Conservation (phyloP, 1,140 invertebrate species). For the Pararge aegeria region DNA sequence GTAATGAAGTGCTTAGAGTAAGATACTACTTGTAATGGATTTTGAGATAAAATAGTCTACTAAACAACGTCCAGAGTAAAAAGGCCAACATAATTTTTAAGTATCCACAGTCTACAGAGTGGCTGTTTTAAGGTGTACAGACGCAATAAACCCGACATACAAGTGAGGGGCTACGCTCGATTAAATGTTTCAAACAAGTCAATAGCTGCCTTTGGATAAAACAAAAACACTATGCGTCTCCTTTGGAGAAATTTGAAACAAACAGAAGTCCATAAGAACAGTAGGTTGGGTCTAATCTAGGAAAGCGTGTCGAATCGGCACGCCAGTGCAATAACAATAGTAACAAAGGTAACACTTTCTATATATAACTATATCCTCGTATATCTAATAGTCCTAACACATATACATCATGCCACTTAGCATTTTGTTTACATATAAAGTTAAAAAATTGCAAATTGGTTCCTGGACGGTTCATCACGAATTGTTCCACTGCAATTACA, state of each 20-base stretch:
- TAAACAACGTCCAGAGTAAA: too few species aligned
- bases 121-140: too few species aligned
- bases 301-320: constrained; percentile 45
- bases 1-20: too few species aligned
- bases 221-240: constrained; percentile 10
- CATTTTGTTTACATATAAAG: constrained; percentile 36
- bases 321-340: constrained; percentile 39
- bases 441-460: constrained; percentile 27
- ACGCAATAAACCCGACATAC: too few species aligned
- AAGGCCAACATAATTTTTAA: too few species aligned
- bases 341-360: constrained; percentile 25
- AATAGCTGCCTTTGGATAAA: too few species aligned
- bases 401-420: constrained; percentile 65
- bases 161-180: too few species aligned
- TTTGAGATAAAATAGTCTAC: too few species aligned
- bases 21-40: too few species aligned
- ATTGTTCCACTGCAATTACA: background rate
- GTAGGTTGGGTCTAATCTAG: constrained; percentile 33
- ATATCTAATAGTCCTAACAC: constrained; percentile 50
- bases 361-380: constrained; percentile 27
- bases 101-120: too few species aligned
- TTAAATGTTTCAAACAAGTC: too few species aligned
- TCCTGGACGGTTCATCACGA: constrained; percentile 26
- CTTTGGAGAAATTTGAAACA: constrained; percentile 14
- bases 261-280: constrained; percentile 22